Base-by-base conservation (phyloP, 1,140 invertebrate genomes). In the Neodiprion virginianus region DNA sequence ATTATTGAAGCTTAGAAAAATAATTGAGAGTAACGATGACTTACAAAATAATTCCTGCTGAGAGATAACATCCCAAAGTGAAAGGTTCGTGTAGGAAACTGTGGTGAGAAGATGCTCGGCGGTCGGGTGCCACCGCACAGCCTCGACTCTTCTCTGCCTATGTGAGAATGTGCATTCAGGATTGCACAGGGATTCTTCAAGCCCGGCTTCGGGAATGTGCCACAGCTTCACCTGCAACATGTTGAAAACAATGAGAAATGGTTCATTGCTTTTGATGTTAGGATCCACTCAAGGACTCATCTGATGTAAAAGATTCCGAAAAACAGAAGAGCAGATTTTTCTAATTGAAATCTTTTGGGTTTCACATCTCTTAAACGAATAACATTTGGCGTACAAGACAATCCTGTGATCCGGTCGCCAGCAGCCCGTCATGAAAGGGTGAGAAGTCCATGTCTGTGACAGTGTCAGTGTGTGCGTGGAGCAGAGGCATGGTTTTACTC, bases 401-500 rank as follows among this genome's bases (percentile, higher is more conserved):
- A 89, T 98, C 97, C 87, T 96, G 95, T 50, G 96, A 97, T 69
- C 96, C 95, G 71, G 96, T 98, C 11, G 96, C 93, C 75, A 98
- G 87, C 28, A 98, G 88, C 40, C 95, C 95, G 90, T 98, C 96
- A 87, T 98, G 95, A 89, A 98, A 98, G 53, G 96, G 97, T 65
- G 96, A 97, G 83, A 98, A 98, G 80, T 96, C 94, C 91, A 98
- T 94, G 87, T 98, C 96, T n/a, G 95, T 97, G 28, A 98, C 95
- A 50, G 96, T 96, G 83, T 97, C 97, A 68, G 94, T 92, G 87
- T 97, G 94, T 40, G 93, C 94, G 89, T 96, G 94, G 72, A 97
- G 89, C 72, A 95, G 80, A 47, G 95, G 95, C 92, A 96, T 94
- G 61, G 93, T 93, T 89, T 95, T 95, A 79, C 93, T 94, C 85